phyloP scores from a whole-genome alignment of 1,140 invertebrate species.

The Drosophila tristis region DNA sequence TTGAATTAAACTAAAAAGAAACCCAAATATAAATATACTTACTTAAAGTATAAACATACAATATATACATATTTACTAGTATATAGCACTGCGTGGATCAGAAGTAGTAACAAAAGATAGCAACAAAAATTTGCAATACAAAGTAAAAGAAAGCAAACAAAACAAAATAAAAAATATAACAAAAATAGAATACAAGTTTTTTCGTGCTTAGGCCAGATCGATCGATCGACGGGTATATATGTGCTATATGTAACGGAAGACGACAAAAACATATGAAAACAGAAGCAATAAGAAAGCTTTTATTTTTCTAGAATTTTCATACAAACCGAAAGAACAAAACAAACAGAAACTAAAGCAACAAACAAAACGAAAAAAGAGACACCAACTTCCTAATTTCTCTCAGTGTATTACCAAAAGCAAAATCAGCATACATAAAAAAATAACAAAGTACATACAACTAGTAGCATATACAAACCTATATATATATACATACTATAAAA shows the following conservation, averaged over 20 bases:
- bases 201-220: slow-evolving; percentile 41
- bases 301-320: slow-evolving; percentile 78
- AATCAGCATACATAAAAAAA: slow-evolving; percentile 37
- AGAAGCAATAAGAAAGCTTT: slow-evolving; percentile 79
- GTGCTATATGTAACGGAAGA: not conserved
- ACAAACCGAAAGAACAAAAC: slow-evolving; percentile 35
- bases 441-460: slow-evolving; percentile 30
- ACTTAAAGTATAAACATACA: slow-evolving; percentile 18
- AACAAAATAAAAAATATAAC: slow-evolving; percentile 27
- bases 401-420: slow-evolving; percentile 55
- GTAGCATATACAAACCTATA: slow-evolving; percentile 33
- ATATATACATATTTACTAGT: slow-evolving; percentile 36
- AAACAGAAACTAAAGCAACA: slow-evolving; percentile 23
- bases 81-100: slow-evolving; percentile 24
- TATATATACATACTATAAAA: slow-evolving; percentile 12
- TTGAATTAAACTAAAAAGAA: slow-evolving; percentile 2
- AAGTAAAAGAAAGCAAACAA: slow-evolving; percentile 12
- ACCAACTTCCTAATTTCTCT: slow-evolving; percentile 78
- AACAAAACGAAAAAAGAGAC: slow-evolving; percentile 39
- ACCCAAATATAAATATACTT: slow-evolving; percentile 25
- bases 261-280: slow-evolving; percentile 55
- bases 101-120: slow-evolving; percentile 25
- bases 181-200: slow-evolving; percentile 46
- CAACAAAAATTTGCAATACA: slow-evolving; percentile 31
- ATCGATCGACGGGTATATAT: slow-evolving; percentile 20